Evolutionary conservation across 2,113 vertebrate genomes (phyloP).

Genomic region (Urocolius indicus): DNA sequence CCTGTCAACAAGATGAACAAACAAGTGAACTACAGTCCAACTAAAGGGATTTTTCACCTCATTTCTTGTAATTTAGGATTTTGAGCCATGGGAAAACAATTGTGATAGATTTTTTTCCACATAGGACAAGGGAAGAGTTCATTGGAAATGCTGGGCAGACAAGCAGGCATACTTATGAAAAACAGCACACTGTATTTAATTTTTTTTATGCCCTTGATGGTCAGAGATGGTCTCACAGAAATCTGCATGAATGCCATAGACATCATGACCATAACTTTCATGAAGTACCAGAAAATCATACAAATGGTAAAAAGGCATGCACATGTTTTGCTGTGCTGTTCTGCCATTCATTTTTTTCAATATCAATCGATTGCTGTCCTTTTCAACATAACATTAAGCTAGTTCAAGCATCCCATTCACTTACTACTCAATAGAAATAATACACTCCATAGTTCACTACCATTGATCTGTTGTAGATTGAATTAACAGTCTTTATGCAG

Average conservation of each 20-base stretch:
- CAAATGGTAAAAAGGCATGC: background rate
- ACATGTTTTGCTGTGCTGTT: background rate
- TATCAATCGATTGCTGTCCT: background rate
- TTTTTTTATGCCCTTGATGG: background rate
- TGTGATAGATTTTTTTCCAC: background rate
- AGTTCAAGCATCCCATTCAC: constrained; percentile 18
- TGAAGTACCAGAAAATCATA: background rate
- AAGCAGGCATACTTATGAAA: background rate
- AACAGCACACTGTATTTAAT: background rate
- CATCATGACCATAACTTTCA: background rate
- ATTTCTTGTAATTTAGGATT: background rate
- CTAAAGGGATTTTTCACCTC: background rate
- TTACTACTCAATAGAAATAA: constrained; percentile 14
- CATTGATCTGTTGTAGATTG: constrained; percentile 45
- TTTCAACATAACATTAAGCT: constrained; percentile 1
- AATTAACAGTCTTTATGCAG: constrained; percentile 34
- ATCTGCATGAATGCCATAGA: background rate
- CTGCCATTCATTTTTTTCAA: constrained; percentile 31
- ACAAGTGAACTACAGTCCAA: background rate
- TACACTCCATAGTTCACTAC: background rate
- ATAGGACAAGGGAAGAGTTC: background rate
- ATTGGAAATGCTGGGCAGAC: background rate
- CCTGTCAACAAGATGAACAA: background rate
- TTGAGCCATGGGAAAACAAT: background rate
- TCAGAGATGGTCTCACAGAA: background rate